Evolutionary conservation across 1,140 invertebrate genomes (phyloP).

Genomic region (Cotesia glomerata): DNA sequence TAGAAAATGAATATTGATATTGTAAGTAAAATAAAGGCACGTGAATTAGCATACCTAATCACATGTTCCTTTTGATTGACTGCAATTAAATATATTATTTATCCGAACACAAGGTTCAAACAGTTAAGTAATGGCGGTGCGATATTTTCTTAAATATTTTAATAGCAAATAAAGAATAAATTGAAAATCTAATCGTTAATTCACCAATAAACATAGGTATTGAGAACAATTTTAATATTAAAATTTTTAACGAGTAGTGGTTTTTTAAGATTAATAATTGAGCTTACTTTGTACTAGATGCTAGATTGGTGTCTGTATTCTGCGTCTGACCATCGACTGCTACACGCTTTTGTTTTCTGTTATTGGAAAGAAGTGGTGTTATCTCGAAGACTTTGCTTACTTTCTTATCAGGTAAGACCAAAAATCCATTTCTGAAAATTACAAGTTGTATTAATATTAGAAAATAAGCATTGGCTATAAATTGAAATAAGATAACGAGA

Average conservation of each 20-base stretch:
- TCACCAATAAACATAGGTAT: no score
- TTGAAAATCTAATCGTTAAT: no score
- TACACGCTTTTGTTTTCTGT: constrained; percentile 98
- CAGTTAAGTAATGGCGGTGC: no score
- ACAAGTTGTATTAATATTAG: no score
- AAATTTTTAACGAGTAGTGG: constrained; percentile 18
- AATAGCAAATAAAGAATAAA: no score
- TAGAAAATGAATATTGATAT: neutral
- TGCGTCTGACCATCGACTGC: constrained; percentile 98
- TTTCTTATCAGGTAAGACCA: constrained; percentile 91
- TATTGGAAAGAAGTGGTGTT: constrained; percentile 93
- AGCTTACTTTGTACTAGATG: constrained; percentile 90
- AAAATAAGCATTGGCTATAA: no score
- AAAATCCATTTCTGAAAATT: neutral
- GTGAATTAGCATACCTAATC: constrained; percentile 29
- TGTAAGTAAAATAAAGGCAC: constrained; percentile 14
- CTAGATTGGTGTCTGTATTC: constrained; percentile 99
- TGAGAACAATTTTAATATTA: no score
- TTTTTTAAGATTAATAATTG: constrained; percentile 15
- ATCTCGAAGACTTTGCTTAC: constrained; percentile 97
- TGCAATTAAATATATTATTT: constrained; percentile 27
- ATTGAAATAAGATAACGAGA: no score
- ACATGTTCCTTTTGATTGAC: constrained; percentile 35
- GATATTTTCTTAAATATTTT: no score
- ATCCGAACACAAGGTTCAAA: constrained; percentile 6